Percentiles rank a stretch among this genome's conserved stretches.
phyloP scores from a whole-genome alignment of 92 coral and sea anemone species.

The Micromussa lordhowensis region DNA sequence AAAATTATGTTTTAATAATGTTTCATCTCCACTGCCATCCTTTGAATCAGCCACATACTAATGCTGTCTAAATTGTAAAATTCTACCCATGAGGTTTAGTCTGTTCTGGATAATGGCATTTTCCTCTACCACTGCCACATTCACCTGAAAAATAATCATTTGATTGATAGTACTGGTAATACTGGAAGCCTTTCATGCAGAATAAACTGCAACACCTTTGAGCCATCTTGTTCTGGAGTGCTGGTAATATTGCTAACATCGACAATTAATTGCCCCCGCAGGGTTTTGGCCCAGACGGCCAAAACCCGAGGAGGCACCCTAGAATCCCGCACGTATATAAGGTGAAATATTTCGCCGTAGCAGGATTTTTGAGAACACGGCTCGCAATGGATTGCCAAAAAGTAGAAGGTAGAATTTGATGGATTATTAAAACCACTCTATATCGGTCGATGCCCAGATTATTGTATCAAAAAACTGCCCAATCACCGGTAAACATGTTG shows the following conservation, averaged over 20 bases:
- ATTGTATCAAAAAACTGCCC: no score
- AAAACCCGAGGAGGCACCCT: no score
- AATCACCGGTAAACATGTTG: no score
- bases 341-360: no score
- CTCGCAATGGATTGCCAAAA: no score
- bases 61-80: not conserved
- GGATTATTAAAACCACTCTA: no score
- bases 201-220: not conserved
- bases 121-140: not conserved
- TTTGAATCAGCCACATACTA: constrained; percentile 5
- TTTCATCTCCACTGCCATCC: constrained; percentile 11
- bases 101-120: not conserved
- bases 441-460: no score
- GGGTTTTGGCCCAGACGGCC: no score
- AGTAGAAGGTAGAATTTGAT: no score
- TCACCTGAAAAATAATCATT: not conserved
- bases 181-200: not conserved
- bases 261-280: constrained; percentile 2
- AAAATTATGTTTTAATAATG: constrained; percentile 10
- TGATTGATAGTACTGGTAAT: not conserved
- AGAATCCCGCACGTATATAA: no score
- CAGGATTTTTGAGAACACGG: no score
- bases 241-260: not conserved
- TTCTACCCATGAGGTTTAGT: not conserved
- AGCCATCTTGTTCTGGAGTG: constrained; percentile 8